phyloP scores from a whole-genome alignment of 2,888 invertebrate species.

The Mesorhabditis belari region DNA sequence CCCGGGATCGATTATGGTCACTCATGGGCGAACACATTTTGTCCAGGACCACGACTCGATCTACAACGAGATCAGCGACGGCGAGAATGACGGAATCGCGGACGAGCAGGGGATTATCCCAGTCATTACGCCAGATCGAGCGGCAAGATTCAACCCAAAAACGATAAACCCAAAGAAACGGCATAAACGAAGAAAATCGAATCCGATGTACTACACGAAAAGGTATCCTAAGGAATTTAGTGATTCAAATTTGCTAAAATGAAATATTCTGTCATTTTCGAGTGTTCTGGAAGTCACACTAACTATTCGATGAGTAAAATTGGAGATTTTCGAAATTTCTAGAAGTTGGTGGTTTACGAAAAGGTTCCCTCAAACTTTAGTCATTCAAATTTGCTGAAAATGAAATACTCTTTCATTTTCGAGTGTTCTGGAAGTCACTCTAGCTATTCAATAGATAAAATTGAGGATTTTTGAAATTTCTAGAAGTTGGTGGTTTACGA shows the following conservation, averaged over 20 bases:
- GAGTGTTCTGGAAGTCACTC: too few relatives aligned
- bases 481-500: too few relatives aligned
- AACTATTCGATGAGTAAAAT: too few relatives aligned
- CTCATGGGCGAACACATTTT: background rate
- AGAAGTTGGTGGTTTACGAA: too few relatives aligned
- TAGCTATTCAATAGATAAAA: too few relatives aligned
- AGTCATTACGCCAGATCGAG: background rate
- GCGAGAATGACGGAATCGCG: background rate
- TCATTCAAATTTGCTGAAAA: too few relatives aligned
- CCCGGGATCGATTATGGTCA: background rate
- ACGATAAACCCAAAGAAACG: background rate
- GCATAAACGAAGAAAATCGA: background rate
- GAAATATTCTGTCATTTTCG: too few relatives aligned
- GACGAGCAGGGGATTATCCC: background rate
- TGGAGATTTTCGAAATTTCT: too few relatives aligned
- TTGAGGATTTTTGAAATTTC: background rate
- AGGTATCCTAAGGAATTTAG: too few relatives aligned
- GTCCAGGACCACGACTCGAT: background rate
- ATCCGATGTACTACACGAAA: background rate
- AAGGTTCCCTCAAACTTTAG: too few relatives aligned
- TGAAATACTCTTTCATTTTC: too few relatives aligned
- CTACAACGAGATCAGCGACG: background rate
- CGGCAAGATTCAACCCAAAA: background rate
- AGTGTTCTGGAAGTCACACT: background rate
- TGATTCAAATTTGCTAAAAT: too few relatives aligned